Evolutionary conservation across 2,888 invertebrate genomes (phyloP).

Genomic region (Macaria notata): DNA sequence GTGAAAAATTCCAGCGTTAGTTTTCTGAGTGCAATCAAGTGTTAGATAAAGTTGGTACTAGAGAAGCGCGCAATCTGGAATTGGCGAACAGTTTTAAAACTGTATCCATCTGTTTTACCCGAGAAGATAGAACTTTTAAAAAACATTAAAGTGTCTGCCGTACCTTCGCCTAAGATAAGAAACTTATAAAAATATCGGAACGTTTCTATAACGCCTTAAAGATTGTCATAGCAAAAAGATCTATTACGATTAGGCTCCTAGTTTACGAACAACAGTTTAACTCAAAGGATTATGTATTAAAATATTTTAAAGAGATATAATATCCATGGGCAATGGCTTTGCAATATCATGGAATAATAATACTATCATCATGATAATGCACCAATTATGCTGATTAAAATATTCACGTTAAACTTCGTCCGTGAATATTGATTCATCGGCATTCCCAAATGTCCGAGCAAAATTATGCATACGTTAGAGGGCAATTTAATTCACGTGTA

Average conservation of each 20-base stretch:
- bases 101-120: constrained; percentile 57
- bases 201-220: not conserved
- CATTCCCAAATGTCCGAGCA: constrained; percentile 29
- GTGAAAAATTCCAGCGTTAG: constrained; percentile 61
- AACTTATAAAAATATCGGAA: constrained; percentile 16
- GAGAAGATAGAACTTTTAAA: constrained; percentile 40
- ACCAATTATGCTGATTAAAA: not conserved
- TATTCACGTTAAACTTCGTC: constrained; percentile 23
- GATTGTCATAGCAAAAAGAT: not conserved
- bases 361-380: too few relatives aligned
- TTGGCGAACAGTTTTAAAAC: constrained; percentile 66
- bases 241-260: too few relatives aligned
- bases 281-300: too few relatives aligned
- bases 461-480: constrained; percentile 37
- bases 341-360: too few relatives aligned
- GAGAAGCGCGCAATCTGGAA: constrained; percentile 62
- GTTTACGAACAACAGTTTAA: too few relatives aligned
- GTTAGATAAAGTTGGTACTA: constrained; percentile 69
- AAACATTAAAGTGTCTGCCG: constrained; percentile 45
- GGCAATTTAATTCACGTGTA: constrained; percentile 56
- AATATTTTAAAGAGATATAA: too few relatives aligned
- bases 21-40: constrained; percentile 69
- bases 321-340: too few relatives aligned
- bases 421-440: constrained; percentile 32
- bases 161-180: constrained; percentile 19